These are phyloP conservation scores for Stegodyphus dumicola DNA, from an alignment of 1,140 invertebrate species.

Conservation along the genomic window DNA sequence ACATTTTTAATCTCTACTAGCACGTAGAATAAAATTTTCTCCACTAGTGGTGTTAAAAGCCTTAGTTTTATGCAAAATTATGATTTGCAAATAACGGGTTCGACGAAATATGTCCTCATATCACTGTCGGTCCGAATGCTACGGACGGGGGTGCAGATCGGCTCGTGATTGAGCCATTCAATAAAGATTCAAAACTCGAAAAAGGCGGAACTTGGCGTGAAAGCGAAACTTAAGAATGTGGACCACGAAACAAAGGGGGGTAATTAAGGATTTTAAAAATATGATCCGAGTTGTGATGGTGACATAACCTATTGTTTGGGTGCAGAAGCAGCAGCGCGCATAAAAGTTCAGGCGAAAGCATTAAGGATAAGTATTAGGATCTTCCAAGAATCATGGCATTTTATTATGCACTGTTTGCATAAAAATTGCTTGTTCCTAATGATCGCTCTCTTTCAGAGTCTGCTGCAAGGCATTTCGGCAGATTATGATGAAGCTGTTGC, in stretches of 20 bases:
- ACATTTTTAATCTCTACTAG: no score
- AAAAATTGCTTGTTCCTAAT: conserved; percentile 33
- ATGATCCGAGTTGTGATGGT: conserved; percentile 5
- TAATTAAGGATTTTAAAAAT: conserved; percentile 21
- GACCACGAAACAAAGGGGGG: neutral
- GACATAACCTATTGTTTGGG: conserved; percentile 10
- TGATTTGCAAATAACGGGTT: neutral
- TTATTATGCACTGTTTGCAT: conserved; percentile 21
- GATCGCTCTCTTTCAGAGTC: conserved; percentile 1
- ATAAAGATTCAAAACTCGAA: conserved; percentile 26
- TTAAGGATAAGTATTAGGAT: no score
- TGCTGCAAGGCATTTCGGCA: conserved; percentile 5
- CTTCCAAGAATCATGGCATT: neutral
- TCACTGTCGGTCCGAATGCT: neutral
- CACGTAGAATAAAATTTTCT: no score
- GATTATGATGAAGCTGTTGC: conserved; percentile 29
- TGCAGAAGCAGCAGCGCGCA: neutral
- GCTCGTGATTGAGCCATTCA: conserved; percentile 8
- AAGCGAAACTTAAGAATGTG: neutral
- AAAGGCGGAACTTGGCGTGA: conserved; percentile 18
- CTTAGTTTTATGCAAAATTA: neutral
- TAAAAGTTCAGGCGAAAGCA: neutral
- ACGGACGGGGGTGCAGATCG: neutral
- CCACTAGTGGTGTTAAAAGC: no score
- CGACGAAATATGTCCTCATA: neutral